Percentiles rank a stretch among this genome's conserved stretches.
Conservation (phyloP, 2,888 invertebrate species). For the Phorcus lineatus region DNA sequence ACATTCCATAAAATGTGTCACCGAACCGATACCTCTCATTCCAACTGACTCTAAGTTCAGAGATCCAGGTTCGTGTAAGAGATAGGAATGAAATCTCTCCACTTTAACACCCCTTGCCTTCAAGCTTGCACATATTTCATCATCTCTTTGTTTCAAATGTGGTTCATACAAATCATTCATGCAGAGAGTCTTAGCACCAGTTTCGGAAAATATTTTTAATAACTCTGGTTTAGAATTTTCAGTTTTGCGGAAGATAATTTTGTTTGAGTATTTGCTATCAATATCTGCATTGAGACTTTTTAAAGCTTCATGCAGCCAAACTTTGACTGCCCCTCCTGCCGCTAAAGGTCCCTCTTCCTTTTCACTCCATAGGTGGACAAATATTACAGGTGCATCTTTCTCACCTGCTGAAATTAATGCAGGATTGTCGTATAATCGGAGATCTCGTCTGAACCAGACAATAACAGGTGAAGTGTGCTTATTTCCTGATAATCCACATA, state of each 20-base stretch:
- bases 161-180: slow-evolving; percentile 58
- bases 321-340: slow-evolving; percentile 55
- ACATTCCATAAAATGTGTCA: slow-evolving; percentile 58
- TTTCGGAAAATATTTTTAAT: slow-evolving; percentile 34
- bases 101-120: slow-evolving; percentile 42
- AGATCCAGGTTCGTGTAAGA: slow-evolving; percentile 52
- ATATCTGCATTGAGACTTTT: slow-evolving; percentile 41
- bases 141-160: slow-evolving; percentile 50
- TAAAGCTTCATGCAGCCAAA: slow-evolving; percentile 57
- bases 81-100: slow-evolving; percentile 49
- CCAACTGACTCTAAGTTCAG: slow-evolving; percentile 50
- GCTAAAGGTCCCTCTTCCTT: slow-evolving; percentile 52
- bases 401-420: slow-evolving; percentile 48
- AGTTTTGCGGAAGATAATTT: slow-evolving; percentile 47
- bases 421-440: slow-evolving; percentile 55
- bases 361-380: slow-evolving; percentile 51
- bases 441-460: slow-evolving; percentile 53
- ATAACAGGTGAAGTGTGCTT: slow-evolving; percentile 43
- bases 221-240: slow-evolving; percentile 39
- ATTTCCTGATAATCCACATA: not conserved
- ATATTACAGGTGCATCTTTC: slow-evolving; percentile 45
- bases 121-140: slow-evolving; percentile 45
- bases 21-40: slow-evolving; percentile 56
- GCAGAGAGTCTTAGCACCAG: slow-evolving; percentile 47
- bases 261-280: slow-evolving; percentile 40